A percentile compares a stretch with the other conserved stretches of the same genome.
Conservation (phyloP, 1,140 invertebrate species). For the Drosophila kanapiae region DNA sequence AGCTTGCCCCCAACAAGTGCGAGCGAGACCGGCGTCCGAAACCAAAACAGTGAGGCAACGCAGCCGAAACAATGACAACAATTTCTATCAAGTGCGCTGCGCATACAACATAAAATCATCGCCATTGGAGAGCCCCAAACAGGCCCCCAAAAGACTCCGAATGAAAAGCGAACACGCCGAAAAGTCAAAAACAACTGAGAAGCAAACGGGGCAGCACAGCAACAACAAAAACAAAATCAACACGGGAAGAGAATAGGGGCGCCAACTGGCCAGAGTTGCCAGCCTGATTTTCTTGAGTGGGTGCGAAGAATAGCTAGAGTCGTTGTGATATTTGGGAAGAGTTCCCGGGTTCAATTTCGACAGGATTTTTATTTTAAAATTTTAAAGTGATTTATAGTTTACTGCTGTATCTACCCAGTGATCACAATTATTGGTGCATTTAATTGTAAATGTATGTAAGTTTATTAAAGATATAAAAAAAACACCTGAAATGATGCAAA, state of each 20-base stretch:
- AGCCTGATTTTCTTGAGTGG: neutral
- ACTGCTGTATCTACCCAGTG: no score
- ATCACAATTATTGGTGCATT: no score
- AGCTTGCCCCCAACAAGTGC: constrained; percentile 46
- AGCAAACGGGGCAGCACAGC: constrained; percentile 8
- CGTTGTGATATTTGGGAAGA: neutral
- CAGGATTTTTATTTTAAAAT: neutral
- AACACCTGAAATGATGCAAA: neutral
- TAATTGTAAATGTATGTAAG: no score
- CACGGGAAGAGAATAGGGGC: constrained; percentile 15
- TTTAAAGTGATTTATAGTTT: no score
- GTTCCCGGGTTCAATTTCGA: neutral
- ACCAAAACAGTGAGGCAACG: constrained; percentile 23
- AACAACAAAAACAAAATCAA: constrained; percentile 9
- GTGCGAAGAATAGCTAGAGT: neutral
- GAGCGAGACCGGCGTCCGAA: constrained; percentile 42
- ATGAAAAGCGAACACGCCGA: constrained; percentile 27
- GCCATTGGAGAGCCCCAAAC: constrained; percentile 19
- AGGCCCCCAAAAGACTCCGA: constrained; percentile 41
- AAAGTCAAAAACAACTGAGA: constrained; percentile 40
- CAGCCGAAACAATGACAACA: constrained; percentile 71
- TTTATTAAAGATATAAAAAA: no score
- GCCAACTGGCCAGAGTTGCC: constrained; percentile 18
- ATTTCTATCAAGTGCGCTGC: constrained; percentile 68
- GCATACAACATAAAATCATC: constrained; percentile 58